These are phyloP conservation scores for Epiblema foenella DNA, from an alignment of 2,888 invertebrate species.

Conservation along the genomic window DNA sequence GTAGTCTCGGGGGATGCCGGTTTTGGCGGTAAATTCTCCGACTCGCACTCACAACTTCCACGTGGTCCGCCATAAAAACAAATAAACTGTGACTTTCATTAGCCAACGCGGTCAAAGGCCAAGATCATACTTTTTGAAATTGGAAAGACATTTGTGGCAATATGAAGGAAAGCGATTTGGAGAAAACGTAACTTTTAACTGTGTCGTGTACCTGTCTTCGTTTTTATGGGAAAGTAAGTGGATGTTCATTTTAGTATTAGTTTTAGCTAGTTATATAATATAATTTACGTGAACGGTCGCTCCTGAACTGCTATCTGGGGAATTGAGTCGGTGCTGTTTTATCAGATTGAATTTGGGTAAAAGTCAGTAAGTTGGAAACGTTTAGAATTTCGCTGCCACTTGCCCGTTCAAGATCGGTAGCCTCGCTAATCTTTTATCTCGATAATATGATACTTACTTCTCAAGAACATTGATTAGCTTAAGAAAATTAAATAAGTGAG, in stretches of 20 bases:
- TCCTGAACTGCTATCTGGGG: constrained; percentile 37
- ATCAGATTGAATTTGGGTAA: constrained; percentile 44
- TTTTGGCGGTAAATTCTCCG: constrained; percentile 70
- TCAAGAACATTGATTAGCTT: constrained; percentile 24
- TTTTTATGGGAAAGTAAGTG: constrained; percentile 74
- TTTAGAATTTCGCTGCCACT: constrained; percentile 40
- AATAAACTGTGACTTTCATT: constrained; percentile 51
- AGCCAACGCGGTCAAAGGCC: constrained; percentile 30
- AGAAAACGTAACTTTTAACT: constrained; percentile 61
- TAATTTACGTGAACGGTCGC: constrained; percentile 35
- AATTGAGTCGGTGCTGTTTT: constrained; percentile 40
- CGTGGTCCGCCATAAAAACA: constrained; percentile 61
- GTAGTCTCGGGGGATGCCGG: constrained; percentile 65
- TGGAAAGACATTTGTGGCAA: constrained; percentile 55
- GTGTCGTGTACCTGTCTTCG: constrained; percentile 69
- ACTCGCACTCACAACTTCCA: constrained; percentile 68
- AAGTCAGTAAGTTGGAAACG: constrained; percentile 44
- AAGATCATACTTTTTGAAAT: constrained; percentile 53
- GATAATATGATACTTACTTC: constrained; percentile 35
- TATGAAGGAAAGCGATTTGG: constrained; percentile 59
- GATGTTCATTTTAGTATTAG: constrained; percentile 41
- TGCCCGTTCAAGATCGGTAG: constrained; percentile 36
- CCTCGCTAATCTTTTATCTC: constrained; percentile 31
- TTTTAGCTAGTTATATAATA: constrained; percentile 22
- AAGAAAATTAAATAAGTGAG: constrained; percentile 7